Evolutionary conservation across 2,888 invertebrate species (phyloP), one percentile per base, ranked within the genome.

Genomic region (Cosmia trapezina): DNA sequence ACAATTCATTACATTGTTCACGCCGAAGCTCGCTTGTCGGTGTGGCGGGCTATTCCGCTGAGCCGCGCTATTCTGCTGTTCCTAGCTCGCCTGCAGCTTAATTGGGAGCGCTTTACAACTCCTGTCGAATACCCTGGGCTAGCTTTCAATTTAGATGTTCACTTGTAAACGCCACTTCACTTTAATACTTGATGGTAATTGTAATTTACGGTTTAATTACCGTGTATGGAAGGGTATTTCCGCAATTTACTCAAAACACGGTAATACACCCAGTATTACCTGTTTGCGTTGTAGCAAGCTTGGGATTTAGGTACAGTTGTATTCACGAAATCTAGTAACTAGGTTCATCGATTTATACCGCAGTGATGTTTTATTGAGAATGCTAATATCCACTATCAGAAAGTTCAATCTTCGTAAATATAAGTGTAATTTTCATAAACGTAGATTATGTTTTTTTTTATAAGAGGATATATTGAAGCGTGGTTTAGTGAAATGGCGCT

Each of bases 101-200:
- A 88, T 94, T 79, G 94, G 93, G 61, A 92, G 90, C 86, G 91
- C 90, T 84, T 88, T 93, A 75, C 90, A 91, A 87, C 87, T 91
- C 73, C 89, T 90, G 85, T 90, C 89, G 83, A 87, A 83, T 80
- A 86, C 89, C 70, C 90, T 91, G 73, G 90, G 92, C 92, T 87
- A 86, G 87, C 86, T 86, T 85, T 89, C 80, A 86, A 84, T 86
- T 87, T 82, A 86, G 83, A 89, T 86, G 82, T 86, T 87, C 87
- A 86, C 85, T 85, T 82, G 78, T 83, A 85, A 81, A 81, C 76
- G 77, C 78, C 75, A 70, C 79, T 80, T 60, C 64, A 83, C 68
- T 81, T 74, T 78, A 78, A 78, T 73, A 66, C 61, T 78, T 70
- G 53, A 76, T 62, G 61, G 22, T 60, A 61, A 68, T 68, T 62